These are phyloP conservation scores for Agraylea sexmaculata DNA, from an alignment of 1,140 invertebrate genomes.

Conservation along the genomic window DNA sequence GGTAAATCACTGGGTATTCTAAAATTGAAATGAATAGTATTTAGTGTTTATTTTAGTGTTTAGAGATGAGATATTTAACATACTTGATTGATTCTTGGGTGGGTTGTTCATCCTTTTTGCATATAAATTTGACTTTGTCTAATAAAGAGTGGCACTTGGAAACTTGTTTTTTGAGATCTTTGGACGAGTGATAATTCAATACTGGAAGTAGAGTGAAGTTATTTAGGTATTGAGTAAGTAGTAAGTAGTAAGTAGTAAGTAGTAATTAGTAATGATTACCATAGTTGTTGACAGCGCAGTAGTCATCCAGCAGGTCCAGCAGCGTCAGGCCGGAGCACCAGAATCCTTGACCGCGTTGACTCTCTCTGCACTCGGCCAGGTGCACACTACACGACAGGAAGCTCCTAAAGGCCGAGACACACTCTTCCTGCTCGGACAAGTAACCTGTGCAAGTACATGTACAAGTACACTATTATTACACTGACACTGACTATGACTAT, in stretches of 20 bases:
- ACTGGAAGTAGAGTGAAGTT: no score
- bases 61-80: no score
- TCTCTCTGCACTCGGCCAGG: constrained; percentile 18
- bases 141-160: constrained; percentile 9
- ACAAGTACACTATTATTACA: no score
- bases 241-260: no score
- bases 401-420: constrained; percentile 15
- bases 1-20: not conserved
- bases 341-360: constrained; percentile 16
- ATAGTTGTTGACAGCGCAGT: constrained; percentile 14
- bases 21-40: constrained; percentile 8
- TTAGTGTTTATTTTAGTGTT: constrained; percentile 4
- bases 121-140: constrained; percentile 15
- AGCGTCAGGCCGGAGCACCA: constrained; percentile 16
- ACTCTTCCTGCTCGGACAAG: constrained; percentile 15
- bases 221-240: no score
- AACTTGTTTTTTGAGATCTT: constrained; percentile 12
- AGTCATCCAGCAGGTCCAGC: constrained; percentile 16
- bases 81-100: no score
- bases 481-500: no score
- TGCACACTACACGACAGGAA: constrained; percentile 15
- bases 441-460: no score
- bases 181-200: constrained; percentile 3
- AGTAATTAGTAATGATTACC: no score
- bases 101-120: no score